These are phyloP conservation scores for Eucidaris tribuloides DNA, from an alignment of 35 echinoderm and acorn worm genomes.

Conservation along the genomic window DNA sequence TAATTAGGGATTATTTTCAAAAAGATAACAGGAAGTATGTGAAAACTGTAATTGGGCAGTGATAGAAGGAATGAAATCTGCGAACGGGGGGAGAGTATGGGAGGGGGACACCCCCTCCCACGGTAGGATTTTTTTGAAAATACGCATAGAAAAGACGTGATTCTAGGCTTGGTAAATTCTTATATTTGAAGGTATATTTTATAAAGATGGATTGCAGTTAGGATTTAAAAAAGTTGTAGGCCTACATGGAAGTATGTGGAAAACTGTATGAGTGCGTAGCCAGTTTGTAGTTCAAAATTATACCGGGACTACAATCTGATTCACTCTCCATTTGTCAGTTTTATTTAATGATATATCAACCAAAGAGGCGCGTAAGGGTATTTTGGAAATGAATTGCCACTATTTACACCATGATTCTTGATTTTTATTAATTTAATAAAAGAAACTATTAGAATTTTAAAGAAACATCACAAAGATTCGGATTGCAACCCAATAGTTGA, in stretches of 20 bases:
- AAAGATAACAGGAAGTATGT: no score
- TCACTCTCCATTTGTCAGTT: constrained; percentile 8
- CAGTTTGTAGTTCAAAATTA: constrained; percentile 26
- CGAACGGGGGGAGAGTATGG: no score
- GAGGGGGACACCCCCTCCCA: no score
- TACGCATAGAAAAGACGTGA: no score
- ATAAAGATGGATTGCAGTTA: no score
- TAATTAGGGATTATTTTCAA: no score
- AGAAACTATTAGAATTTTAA: neutral
- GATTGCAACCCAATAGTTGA: neutral
- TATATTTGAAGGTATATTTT: no score
- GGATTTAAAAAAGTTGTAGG: no score
- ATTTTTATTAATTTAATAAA: neutral
- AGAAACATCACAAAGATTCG: neutral
- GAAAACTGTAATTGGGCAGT: no score
- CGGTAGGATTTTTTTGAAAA: no score
- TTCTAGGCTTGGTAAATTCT: no score
- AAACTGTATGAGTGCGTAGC: constrained; percentile 26
- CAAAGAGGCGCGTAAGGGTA: neutral
- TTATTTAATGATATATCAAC: neutral
- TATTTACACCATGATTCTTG: constrained; percentile 21
- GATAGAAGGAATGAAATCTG: no score
- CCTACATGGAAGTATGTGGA: constrained; percentile 10
- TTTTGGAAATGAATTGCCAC: constrained; percentile 26
- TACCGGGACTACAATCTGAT: constrained; percentile 26